Conservation (phyloP, 2,888 invertebrate species). For the Belgica antarctica region DNA sequence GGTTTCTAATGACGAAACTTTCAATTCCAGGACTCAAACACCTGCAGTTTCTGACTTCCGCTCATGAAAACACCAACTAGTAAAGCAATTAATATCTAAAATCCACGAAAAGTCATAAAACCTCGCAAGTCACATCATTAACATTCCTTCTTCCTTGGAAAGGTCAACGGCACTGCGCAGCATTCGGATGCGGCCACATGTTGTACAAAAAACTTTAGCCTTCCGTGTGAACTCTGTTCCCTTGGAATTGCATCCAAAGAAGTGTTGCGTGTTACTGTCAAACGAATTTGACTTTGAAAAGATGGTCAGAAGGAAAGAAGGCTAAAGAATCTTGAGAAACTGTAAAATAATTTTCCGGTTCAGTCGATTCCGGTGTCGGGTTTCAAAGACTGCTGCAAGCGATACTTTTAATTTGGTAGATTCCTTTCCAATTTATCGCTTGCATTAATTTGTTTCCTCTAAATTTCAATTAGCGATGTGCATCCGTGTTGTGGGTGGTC, state of each 20-base stretch:
- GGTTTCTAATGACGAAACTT: too few species aligned
- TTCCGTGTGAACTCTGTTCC: slow-evolving; percentile 32
- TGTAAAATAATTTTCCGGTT: slow-evolving; percentile 46
- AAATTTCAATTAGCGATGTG: background rate
- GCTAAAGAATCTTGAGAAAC: slow-evolving; percentile 24
- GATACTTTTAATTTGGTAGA: slow-evolving; percentile 8
- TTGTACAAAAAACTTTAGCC: slow-evolving; percentile 31
- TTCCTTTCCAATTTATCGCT: background rate
- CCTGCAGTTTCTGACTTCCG: slow-evolving; percentile 10
- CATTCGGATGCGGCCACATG: slow-evolving; percentile 28
- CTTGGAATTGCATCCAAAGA: background rate
- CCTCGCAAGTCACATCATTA: slow-evolving; percentile 15
- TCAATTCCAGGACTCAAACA: background rate
- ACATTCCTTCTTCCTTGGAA: background rate
- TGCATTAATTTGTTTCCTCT: slow-evolving; percentile 25
- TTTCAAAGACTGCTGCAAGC: slow-evolving; percentile 39
- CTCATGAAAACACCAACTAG: background rate
- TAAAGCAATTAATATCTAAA: slow-evolving; percentile 11
- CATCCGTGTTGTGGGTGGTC: background rate
- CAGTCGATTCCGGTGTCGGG: slow-evolving; percentile 45
- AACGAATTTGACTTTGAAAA: background rate
- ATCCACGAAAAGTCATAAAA: too few species aligned
- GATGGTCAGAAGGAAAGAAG: slow-evolving; percentile 24
- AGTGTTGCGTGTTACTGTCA: slow-evolving; percentile 15
- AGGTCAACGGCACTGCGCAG: slow-evolving; percentile 4